Percentiles rank a stretch among this genome's conserved stretches.
These are phyloP conservation scores for Pterostichus madidus DNA, from an alignment of 2,888 invertebrate genomes.

Conservation along the genomic window DNA sequence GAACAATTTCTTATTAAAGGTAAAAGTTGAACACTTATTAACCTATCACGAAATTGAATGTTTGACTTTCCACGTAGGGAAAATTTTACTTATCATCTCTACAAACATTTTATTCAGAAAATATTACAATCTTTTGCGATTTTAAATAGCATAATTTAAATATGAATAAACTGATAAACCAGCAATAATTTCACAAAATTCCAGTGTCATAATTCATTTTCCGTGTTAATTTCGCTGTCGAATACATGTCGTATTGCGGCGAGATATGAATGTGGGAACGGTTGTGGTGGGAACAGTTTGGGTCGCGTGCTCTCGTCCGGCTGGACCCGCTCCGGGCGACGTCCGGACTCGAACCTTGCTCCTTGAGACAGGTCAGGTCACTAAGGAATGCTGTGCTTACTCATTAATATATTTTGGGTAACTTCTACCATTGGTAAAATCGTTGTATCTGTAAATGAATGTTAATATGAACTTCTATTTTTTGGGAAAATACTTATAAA, in stretches of 20 bases:
- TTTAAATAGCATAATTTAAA: neutral
- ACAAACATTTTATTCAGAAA: no score
- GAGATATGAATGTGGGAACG: neutral
- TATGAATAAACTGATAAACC: neutral
- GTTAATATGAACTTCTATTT: no score
- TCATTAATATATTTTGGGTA: neutral
- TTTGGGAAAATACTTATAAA: no score
- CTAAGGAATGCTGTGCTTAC: neutral
- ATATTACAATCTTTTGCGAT: no score
- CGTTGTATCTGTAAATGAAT: no score
- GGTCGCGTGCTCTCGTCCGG: conserved; percentile 1
- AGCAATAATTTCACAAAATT: conserved; percentile 2
- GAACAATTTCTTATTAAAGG: conserved; percentile 55
- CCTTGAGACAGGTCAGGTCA: conserved; percentile 1
- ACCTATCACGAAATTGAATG: conserved; percentile 18
- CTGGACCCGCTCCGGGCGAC: neutral
- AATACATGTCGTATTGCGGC: conserved; percentile 31
- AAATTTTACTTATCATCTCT: neutral
- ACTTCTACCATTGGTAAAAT: no score
- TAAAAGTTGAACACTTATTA: conserved; percentile 27
- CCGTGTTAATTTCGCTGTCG: conserved; percentile 32
- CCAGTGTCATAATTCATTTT: conserved; percentile 33
- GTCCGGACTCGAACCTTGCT: neutral
- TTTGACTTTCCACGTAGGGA: neutral
- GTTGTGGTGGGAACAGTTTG: neutral